Evolutionary conservation across 2,888 invertebrate genomes (phyloP).

Genomic region (Pachymerium ferrugineum): DNA sequence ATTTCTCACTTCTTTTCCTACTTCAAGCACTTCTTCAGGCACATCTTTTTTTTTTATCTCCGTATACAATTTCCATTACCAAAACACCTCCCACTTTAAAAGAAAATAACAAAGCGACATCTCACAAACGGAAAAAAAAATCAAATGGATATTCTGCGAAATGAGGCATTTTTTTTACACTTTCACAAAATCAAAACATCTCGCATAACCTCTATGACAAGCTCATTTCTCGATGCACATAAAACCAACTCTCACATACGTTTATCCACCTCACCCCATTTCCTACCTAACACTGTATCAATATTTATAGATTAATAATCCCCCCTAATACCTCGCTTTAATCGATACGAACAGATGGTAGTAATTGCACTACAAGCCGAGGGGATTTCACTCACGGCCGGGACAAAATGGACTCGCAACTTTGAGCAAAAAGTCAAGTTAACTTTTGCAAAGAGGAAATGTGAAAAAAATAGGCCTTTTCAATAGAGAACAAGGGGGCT

Average conservation of each 20-base stretch:
- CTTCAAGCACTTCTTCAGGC: no score
- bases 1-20: no score
- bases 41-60: no score
- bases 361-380: not conserved
- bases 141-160: not conserved
- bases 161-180: not conserved
- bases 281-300: not conserved
- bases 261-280: not conserved
- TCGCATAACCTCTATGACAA: not conserved
- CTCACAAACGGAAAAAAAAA: not conserved
- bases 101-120: no score
- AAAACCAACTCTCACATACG: no score
- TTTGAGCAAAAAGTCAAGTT: conserved; percentile 14
- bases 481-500: conserved; percentile 21
- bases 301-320: not conserved
- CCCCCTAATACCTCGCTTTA: not conserved
- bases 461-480: conserved; percentile 22
- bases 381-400: no score
- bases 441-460: conserved; percentile 22
- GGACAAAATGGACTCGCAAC: conserved; percentile 15
- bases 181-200: not conserved
- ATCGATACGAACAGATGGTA: conserved; percentile 1
- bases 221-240: not conserved
- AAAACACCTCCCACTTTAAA: no score
- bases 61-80: no score